Base-by-base conservation (phyloP, 1,140 invertebrate genomes). In the Lamellibrachia luymesi region DNA sequence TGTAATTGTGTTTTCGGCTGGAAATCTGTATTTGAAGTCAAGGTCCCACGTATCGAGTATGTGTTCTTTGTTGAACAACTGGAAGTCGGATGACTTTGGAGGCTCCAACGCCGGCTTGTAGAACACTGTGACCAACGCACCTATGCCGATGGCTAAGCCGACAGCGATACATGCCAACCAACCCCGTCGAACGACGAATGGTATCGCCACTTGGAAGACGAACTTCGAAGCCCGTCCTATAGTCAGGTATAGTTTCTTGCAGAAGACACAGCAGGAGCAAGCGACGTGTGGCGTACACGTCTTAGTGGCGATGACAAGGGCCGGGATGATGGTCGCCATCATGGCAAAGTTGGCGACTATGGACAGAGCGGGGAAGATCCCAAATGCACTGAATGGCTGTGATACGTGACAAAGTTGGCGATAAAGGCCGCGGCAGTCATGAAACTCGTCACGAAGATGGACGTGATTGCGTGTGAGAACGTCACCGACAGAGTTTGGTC, bases 331-430 rank as follows among this genome's bases (percentile, higher is more conserved):
- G 4, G 98, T 98, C 13, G 99, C 96, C 97, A 98, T 98, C 51
- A 99, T 96, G 22, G 98, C 95, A 95, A 98, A 99, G 96, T 99
- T 99, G 38, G 98, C 97, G 91, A 99, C 96, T 89, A 99, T 98
- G 52, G 98, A 97, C 91, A 98, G 98, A 10, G 98, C 98, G 91
- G 98, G 98, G 95, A 99, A 97, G 97, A 99, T 98, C 96, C 98
- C 99, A 96, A 99, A 99, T n/a, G 97, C 98, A 99, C 94, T 98
- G 97, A 91, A 99, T 98, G 91, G 98, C 98, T n/a, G 98, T 99
- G 95, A 99, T 98, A 94, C 98, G 98, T 95, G 98, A 99, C 97
- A 95, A 98, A 98, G 8, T 98, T 99, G 80, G 98, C 98, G 96
- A 98, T 98, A 97, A 99, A 99, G 92, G 99, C 98, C 94, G 98